phyloP scores from a whole-genome alignment of 2,113 vertebrate species.

The Ictalurus furcatus region DNA sequence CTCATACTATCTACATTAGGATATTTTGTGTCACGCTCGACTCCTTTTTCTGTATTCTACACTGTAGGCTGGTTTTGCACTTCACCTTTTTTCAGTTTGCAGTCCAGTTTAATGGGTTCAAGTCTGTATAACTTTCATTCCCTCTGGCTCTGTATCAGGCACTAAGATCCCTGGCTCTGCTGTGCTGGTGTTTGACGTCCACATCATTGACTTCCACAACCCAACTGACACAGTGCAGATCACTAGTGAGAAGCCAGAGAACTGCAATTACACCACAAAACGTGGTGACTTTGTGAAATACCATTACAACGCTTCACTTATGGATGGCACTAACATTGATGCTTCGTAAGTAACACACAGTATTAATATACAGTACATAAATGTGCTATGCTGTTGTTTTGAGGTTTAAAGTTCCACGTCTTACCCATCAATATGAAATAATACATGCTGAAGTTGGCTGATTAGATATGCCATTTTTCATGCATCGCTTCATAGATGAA shows the following conservation, averaged over 20 bases:
- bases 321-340: conserved; percentile 91
- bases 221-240: conserved; percentile 82
- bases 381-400: not conserved
- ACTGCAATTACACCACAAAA: conserved; percentile 81
- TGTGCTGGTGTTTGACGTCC: conserved; percentile 91
- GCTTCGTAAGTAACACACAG: conserved; percentile 84
- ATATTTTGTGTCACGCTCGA: not conserved
- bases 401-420: not conserved
- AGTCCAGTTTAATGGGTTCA: not conserved
- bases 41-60: not conserved
- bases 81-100: not conserved
- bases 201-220: conserved; percentile 96
- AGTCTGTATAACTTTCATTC: not conserved
- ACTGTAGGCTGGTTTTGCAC: not conserved
- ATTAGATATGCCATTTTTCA: not conserved
- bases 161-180: conserved; percentile 93
- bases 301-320: conserved; percentile 92
- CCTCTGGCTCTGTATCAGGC: conserved; percentile 66
- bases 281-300: conserved; percentile 96
- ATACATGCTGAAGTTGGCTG: not conserved
- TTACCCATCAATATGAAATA: not conserved
- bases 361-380: not conserved
- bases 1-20: not conserved
- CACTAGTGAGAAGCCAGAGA: conserved; percentile 78
- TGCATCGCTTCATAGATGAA: not conserved